Conservation (phyloP, 92 coral and sea anemone genomes). For the Umimayanthus kanabou region DNA sequence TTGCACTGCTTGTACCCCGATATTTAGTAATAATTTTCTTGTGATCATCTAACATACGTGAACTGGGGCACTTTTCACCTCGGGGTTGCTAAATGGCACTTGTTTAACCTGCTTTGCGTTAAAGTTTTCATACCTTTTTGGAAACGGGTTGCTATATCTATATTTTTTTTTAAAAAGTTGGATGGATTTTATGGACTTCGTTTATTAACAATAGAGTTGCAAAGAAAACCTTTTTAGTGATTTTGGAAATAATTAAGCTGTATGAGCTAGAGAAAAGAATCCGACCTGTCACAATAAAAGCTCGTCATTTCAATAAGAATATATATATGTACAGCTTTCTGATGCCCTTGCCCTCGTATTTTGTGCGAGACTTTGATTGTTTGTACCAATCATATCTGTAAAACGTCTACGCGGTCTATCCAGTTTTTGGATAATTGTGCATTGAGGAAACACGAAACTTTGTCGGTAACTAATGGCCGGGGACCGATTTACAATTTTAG, state of each 20-base stretch:
- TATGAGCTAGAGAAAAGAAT: neutral
- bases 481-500: neutral
- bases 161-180: neutral
- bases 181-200: neutral
- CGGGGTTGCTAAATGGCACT: too few relatives aligned
- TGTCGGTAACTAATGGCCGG: neutral
- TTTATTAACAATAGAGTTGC: neutral
- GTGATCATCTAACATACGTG: too few relatives aligned
- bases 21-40: too few relatives aligned
- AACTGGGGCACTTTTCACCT: too few relatives aligned
- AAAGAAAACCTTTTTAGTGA: neutral
- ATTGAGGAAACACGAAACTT: neutral
- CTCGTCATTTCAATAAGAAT: neutral
- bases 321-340: neutral
- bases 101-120: too few relatives aligned
- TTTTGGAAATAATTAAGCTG: neutral
- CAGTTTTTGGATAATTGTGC: neutral
- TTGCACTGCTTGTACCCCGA: too few relatives aligned
- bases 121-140: too few relatives aligned
- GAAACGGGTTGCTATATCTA: neutral
- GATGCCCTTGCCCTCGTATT: neutral
- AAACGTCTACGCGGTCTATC: neutral
- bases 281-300: neutral
- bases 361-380: too few relatives aligned
- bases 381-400: too few relatives aligned